phyloP scores from a whole-genome alignment of 2,888 invertebrate genomes.

The Amorpha juglandis region DNA sequence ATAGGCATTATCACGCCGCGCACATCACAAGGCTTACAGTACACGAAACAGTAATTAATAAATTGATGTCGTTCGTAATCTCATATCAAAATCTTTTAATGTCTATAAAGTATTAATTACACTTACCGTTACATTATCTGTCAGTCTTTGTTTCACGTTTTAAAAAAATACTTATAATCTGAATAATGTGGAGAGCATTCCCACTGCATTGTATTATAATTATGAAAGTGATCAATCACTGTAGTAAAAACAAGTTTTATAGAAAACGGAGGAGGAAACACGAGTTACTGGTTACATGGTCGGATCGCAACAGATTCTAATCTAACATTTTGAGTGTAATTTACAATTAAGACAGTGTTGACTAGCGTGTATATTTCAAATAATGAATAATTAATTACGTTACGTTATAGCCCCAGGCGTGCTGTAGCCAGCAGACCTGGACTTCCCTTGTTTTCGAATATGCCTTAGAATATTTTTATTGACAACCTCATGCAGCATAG shows the following conservation, averaged over 20 bases:
- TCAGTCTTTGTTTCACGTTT: slow-evolving; percentile 56
- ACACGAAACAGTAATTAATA: slow-evolving; percentile 30
- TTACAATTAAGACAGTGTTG: slow-evolving; percentile 11
- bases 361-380: background rate
- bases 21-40: slow-evolving; percentile 18
- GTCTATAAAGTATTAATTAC: slow-evolving; percentile 49
- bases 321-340: slow-evolving; percentile 4
- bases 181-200: slow-evolving; percentile 34
- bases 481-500: too few relatives aligned
- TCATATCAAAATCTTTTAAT: slow-evolving; percentile 43
- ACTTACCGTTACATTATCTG: slow-evolving; percentile 45
- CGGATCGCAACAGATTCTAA: slow-evolving; percentile 15
- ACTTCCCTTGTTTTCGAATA: too few relatives aligned
- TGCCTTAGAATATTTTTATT: too few relatives aligned
- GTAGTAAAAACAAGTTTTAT: slow-evolving; percentile 15
- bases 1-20: slow-evolving; percentile 21
- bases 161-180: slow-evolving; percentile 46
- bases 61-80: slow-evolving; percentile 42
- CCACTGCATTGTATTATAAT: slow-evolving; percentile 41
- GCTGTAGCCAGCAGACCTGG: too few relatives aligned
- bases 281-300: slow-evolving; percentile 3
- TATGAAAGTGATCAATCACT: slow-evolving; percentile 48
- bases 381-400: background rate
- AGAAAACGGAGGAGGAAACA: slow-evolving; percentile 12
- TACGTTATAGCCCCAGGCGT: too few relatives aligned